Evolutionary conservation across 2,113 vertebrate genomes (phyloP).

Genomic region (Hyperoodon ampullatus): DNA sequence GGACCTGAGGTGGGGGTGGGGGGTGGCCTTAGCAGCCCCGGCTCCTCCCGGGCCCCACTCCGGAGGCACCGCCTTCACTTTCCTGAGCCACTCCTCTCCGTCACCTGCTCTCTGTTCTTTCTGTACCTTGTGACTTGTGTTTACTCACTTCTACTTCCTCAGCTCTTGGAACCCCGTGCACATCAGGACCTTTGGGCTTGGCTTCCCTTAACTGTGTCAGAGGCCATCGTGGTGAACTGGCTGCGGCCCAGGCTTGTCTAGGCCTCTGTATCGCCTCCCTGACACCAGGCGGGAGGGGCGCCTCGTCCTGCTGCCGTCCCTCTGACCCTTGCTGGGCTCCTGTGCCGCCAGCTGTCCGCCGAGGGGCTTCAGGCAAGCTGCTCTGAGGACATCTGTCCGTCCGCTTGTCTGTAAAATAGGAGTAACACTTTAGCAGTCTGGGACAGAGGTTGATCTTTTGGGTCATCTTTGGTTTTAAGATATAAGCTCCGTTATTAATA

Average conservation of each 20-base stretch:
- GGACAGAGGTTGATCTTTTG: neutral
- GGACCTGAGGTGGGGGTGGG: neutral
- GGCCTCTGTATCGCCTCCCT: neutral
- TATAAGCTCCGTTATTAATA: neutral
- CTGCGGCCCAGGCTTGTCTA: neutral
- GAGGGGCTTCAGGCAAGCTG: neutral
- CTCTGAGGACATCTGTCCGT: neutral
- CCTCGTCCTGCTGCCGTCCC: neutral
- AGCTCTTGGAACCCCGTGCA: neutral
- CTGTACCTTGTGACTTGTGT: neutral
- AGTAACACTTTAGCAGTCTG: neutral
- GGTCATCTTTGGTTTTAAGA: neutral
- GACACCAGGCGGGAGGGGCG: neutral
- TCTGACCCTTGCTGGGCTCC: neutral
- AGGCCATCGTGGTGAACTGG: neutral
- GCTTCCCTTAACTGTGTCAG: neutral
- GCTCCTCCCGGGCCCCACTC: neutral
- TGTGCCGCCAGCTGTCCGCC: too few species aligned
- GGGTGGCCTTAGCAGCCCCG: neutral
- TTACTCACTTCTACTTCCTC: neutral
- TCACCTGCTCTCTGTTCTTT: neutral
- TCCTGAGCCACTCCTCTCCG: neutral
- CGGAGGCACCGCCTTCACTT: neutral
- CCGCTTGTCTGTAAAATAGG: neutral
- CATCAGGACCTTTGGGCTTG: neutral